A percentile compares a stretch with the other conserved stretches of the same genome.
Conservation (phyloP, 2,888 invertebrate genomes). For the Agrotis puta region DNA sequence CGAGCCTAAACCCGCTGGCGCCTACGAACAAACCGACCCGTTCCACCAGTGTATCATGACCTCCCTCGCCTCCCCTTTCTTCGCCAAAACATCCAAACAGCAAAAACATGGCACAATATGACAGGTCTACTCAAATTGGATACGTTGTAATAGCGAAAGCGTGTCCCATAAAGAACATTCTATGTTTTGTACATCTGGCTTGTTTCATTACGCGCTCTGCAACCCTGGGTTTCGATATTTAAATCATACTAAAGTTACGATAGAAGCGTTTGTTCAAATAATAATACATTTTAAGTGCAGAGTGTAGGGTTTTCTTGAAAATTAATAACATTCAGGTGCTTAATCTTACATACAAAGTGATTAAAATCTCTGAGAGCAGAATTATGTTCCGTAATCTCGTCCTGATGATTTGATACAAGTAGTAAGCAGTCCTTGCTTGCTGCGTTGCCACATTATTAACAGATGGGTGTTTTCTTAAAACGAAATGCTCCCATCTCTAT, state of each 20-base stretch:
- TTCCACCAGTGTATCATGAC: slow-evolving; percentile 70
- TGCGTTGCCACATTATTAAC: no score
- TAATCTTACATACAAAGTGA: slow-evolving; percentile 37
- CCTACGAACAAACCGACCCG: slow-evolving; percentile 72
- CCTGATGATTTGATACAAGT: no score
- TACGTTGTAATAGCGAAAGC: slow-evolving; percentile 84
- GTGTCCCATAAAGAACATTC: slow-evolving; percentile 87
- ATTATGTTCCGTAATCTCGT: no score
- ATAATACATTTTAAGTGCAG: slow-evolving; percentile 49
- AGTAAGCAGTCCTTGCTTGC: no score
- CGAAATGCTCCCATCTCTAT: no score
- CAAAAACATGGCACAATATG: slow-evolving; percentile 67
- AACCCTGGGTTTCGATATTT: slow-evolving; percentile 71
- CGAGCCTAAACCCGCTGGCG: slow-evolving; percentile 74
- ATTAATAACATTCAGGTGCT: slow-evolving; percentile 50
- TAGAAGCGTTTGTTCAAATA: slow-evolving; percentile 40
- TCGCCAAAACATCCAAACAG: slow-evolving; percentile 65
- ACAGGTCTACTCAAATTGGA: slow-evolving; percentile 79
- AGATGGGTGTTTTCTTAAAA: no score
- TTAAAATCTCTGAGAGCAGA: slow-evolving; percentile 47
- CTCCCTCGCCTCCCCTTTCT: slow-evolving; percentile 64
- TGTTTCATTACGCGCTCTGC: slow-evolving; percentile 81
- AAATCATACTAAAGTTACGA: slow-evolving; percentile 69
- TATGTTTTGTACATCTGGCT: slow-evolving; percentile 87
- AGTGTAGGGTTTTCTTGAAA: slow-evolving; percentile 42